phyloP scores from a whole-genome alignment of 2,113 vertebrate species.

The Toxotes chatareus region DNA sequence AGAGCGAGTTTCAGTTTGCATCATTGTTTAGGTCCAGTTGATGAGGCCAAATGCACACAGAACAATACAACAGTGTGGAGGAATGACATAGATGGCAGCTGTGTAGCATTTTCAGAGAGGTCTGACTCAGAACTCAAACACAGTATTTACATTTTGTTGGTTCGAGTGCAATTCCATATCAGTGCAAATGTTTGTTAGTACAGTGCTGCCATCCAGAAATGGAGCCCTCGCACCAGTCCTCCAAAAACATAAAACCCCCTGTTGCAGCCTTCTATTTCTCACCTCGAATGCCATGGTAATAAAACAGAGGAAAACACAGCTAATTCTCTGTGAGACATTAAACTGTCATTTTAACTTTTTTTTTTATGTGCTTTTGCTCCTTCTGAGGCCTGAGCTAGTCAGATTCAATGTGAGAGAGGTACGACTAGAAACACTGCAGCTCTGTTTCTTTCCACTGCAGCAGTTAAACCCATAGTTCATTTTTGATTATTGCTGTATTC shows the following conservation, averaged over 20 bases:
- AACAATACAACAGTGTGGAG: conserved; percentile 18
- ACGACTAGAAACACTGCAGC: conserved; percentile 12
- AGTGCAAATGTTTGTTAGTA: conserved; percentile 73
- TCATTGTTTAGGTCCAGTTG: conserved; percentile 1
- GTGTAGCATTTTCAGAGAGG: conserved; percentile 21
- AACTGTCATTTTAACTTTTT: conserved; percentile 34
- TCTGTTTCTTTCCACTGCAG: neutral
- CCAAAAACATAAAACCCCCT: conserved; percentile 61
- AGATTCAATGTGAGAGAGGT: conserved; percentile 6
- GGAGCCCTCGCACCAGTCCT: conserved; percentile 66
- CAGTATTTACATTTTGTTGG: conserved; percentile 53
- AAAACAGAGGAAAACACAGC: conserved; percentile 41
- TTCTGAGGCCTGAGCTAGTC: neutral
- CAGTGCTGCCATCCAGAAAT: conserved; percentile 67
- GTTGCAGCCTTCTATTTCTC: conserved; percentile 25
- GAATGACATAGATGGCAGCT: conserved; percentile 18
- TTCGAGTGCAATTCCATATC: conserved; percentile 60
- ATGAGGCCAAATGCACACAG: conserved; percentile 19
- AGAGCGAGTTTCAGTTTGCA: conserved; percentile 23
- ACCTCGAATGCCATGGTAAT: conserved; percentile 53
- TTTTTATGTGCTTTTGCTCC: neutral
- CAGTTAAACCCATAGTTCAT: conserved; percentile 24
- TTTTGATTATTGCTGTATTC: conserved; percentile 27
- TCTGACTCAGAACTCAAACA: conserved; percentile 42
- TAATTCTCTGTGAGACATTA: conserved; percentile 18